These are phyloP conservation scores for Tupiocoris notatus DNA, from an alignment of 2,888 invertebrate species.

Conservation along the genomic window DNA sequence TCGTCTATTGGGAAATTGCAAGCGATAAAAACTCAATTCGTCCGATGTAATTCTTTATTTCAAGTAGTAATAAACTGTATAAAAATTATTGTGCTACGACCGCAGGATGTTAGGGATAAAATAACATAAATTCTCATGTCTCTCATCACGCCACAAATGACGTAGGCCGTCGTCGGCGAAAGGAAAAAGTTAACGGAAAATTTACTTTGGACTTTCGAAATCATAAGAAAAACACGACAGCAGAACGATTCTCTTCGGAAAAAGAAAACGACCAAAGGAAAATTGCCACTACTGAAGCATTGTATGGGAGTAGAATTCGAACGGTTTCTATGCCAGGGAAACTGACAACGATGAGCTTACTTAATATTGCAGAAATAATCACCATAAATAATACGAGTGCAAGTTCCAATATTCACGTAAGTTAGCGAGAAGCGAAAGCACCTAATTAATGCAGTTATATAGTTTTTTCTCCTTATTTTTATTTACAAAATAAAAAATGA, in stretches of 20 bases:
- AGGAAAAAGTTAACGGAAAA: too few species aligned
- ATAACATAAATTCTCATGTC: background rate
- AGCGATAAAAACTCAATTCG: too few species aligned
- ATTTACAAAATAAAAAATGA: constrained; percentile 21
- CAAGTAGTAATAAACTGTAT: constrained; percentile 32
- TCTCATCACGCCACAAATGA: background rate
- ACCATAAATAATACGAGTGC: constrained; percentile 27
- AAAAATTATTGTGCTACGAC: constrained; percentile 39
- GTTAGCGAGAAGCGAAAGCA: constrained; percentile 38
- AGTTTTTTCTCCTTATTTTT: constrained; percentile 8
- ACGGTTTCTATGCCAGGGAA: background rate
- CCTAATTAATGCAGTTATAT: constrained; percentile 27
- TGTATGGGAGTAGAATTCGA: constrained; percentile 6
- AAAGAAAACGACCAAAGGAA: constrained; percentile 7
- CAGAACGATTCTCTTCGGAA: constrained; percentile 3
- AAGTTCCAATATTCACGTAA: constrained; percentile 9
- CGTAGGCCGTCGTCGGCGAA: too few species aligned
- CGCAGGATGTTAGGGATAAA: constrained; percentile 27
- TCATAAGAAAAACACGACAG: background rate
- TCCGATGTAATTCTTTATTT: constrained; percentile 34
- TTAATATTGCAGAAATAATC: constrained; percentile 21
- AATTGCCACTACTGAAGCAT: constrained; percentile 10
- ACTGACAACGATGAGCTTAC: constrained; percentile 9
- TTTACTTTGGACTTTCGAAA: too few species aligned
- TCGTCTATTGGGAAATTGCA: too few species aligned